Evolutionary conservation across 2,797 vertebrate species (phyloP), one percentile per base, ranked within the genome.

Genomic region (Sebastes iracundus): DNA sequence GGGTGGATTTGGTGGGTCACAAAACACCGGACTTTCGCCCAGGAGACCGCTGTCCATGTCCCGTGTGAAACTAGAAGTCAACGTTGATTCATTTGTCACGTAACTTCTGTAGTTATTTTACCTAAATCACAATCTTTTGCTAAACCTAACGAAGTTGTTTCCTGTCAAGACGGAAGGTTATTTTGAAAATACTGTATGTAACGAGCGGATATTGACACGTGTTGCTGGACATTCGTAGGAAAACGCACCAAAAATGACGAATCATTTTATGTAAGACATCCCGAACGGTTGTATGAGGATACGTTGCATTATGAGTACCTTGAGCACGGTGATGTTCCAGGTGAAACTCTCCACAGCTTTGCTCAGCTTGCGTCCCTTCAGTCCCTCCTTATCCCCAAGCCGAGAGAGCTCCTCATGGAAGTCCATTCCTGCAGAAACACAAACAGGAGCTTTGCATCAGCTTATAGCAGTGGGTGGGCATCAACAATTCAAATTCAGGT

Each of bases 341-440:
- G 92, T 94, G 83, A 96, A 96, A 72, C 95, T 96, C 92, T 96
- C 96, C 67, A 96, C 93, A 2, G 92, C 94, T 90, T 96, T 96
- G 77, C 82, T 93, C 58, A 92, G 92, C 86, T 96, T 96, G 11
- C 94, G 93, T 32, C 95, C 96, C 89, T 96, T 99, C 85, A 99
- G 92, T 56, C 98, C 98, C 83, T 99, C 98, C 88, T 97, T 99
- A 77, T 97, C 96, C 60, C 96, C 97, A 0, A 98, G 95, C 64
- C 96, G 96, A 87, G 97, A 95, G 49, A 99, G 95, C n/a, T 98
- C 98, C 92, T 99, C 98, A 0, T 98, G 98, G 87, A 97, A 97
- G 89, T 97, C 96, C 98, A 99, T 98, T 32, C 97, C 98, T 99
- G 90, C 33, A 53, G 12, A 18, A 59, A 69, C 42, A 78, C 22